Evolutionary conservation across 2,888 invertebrate species (phyloP).

Genomic region (Eumerus sabulonum): DNA sequence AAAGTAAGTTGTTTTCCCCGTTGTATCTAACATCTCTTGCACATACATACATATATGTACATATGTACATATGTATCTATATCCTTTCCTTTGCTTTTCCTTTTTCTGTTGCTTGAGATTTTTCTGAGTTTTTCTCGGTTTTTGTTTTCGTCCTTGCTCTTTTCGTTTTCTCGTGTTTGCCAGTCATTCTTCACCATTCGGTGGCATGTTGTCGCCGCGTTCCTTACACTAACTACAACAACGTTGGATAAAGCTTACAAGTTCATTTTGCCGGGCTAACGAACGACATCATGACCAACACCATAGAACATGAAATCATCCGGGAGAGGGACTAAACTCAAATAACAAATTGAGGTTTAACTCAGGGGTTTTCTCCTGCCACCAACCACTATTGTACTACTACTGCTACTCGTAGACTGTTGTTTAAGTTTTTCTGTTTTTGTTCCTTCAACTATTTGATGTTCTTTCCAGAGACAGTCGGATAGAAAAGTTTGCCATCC

Average conservation of each 20-base stretch:
- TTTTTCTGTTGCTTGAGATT: constrained; percentile 20
- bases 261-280: constrained; percentile 37
- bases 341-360: constrained; percentile 64
- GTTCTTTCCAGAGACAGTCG: constrained; percentile 34
- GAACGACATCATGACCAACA: constrained; percentile 19
- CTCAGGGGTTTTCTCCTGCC: constrained; percentile 40
- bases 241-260: constrained; percentile 33
- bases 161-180: constrained; percentile 14
- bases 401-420: constrained; percentile 17
- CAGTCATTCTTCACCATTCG: constrained; percentile 16
- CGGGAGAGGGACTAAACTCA: constrained; percentile 22
- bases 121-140: no score
- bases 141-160: constrained; percentile 35
- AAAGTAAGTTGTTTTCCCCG: constrained; percentile 75
- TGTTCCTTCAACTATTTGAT: constrained; percentile 41
- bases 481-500: constrained; percentile 4
- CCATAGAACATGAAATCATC: constrained; percentile 28
- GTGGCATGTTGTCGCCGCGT: constrained; percentile 25
- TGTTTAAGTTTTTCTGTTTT: constrained; percentile 31
- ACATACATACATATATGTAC: no score
- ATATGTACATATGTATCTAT: no score
- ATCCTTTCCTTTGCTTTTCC: constrained; percentile 17
- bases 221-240: constrained; percentile 6
- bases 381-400: no score
- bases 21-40: no score